Conservation (phyloP, 2,113 vertebrate genomes). For the Heliornis fulica region DNA sequence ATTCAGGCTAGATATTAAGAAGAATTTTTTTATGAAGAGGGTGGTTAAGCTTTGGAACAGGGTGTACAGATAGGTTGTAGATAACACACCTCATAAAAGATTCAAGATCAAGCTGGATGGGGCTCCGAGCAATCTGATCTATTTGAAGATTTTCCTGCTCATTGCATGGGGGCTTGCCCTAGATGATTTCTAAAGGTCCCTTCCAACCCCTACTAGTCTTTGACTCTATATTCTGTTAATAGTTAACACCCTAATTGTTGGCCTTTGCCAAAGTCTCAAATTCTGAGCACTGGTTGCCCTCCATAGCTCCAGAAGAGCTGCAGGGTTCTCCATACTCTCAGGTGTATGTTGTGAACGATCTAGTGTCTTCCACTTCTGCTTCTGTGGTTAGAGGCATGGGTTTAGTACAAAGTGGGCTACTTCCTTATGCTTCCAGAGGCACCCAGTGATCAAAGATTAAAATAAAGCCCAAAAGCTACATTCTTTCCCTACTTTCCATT, state of each 20-base stretch:
- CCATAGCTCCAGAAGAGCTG: not conserved
- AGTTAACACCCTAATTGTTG: not conserved
- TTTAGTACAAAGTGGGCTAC: not conserved
- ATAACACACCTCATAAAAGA: too few species aligned
- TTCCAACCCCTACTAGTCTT: too few species aligned
- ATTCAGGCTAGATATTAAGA: not conserved
- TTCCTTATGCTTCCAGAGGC: not conserved
- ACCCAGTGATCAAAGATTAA: not conserved
- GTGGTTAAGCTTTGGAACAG: not conserved
- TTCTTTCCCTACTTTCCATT: not conserved
- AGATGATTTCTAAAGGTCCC: not conserved
- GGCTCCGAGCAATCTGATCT: not conserved
- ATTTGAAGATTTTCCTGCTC: not conserved
- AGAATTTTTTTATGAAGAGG: not conserved
- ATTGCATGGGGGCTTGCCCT: not conserved
- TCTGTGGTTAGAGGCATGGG: not conserved
- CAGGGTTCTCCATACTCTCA: not conserved
- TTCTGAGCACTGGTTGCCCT: not conserved
- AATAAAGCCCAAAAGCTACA: not conserved
- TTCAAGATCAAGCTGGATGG: too few species aligned
- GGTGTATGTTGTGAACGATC: not conserved
- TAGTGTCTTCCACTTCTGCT: not conserved
- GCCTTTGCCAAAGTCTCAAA: not conserved
- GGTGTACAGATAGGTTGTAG: not conserved
- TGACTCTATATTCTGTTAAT: not conserved